Percentiles rank a stretch among this genome's conserved stretches.
These are phyloP conservation scores for Acrocephalus scirpaceus DNA, from an alignment of 2,797 vertebrate genomes.

Conservation along the genomic window DNA sequence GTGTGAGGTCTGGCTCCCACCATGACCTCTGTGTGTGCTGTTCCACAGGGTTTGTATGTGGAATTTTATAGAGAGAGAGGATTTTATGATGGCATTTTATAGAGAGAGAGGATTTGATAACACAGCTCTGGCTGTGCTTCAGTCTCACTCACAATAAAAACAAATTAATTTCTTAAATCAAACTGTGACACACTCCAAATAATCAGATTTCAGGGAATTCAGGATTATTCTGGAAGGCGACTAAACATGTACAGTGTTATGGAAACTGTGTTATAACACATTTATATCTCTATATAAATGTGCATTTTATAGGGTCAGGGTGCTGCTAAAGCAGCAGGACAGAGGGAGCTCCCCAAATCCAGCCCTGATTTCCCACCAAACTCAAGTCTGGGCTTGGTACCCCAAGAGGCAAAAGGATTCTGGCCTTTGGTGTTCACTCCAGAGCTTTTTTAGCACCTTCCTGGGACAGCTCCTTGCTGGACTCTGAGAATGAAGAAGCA, in stretches of 20 bases:
- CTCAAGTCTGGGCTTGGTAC: fast-evolving
- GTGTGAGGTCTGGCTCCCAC: background rate
- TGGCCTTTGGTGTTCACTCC: background rate
- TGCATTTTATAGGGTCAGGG: background rate
- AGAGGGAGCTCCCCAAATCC: fast-evolving
- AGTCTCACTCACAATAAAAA: background rate
- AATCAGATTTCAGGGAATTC: background rate
- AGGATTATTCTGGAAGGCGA: background rate
- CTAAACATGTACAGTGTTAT: background rate
- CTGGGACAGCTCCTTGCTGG: background rate
- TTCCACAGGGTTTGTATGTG: fast-evolving
- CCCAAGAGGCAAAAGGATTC: background rate
- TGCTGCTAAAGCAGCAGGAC: background rate
- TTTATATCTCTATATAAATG: fast-evolving
- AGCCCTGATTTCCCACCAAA: background rate
- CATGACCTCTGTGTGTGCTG: fast-evolving
- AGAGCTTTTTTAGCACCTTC: background rate
- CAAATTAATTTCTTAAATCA: background rate
- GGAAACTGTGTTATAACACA: no score
- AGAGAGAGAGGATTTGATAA: fast-evolving
- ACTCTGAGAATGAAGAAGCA: conserved; percentile 18
- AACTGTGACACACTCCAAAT: background rate
- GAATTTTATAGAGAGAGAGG: fast-evolving
- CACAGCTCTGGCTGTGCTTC: background rate
- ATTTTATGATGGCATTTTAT: fast-evolving